Conservation (phyloP, 2,113 vertebrate species). For the Thryonomys swinderianus region DNA sequence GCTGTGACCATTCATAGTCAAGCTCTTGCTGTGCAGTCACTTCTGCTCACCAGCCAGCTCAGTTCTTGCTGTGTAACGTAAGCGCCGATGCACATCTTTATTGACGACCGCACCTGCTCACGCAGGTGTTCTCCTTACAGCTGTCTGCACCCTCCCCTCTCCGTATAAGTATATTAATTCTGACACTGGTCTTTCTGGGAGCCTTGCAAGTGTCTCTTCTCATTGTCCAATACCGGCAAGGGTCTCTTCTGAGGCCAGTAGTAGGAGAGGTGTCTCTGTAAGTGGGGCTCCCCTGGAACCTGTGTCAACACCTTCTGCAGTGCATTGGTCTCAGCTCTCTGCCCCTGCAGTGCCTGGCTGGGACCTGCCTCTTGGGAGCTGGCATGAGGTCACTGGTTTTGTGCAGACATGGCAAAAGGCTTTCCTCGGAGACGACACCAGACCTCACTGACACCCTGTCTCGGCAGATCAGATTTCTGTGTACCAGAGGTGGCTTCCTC, state of each 20-base stretch:
- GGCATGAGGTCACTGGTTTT: not conserved
- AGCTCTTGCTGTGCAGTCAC: not conserved
- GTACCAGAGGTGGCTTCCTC: not conserved
- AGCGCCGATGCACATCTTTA: not conserved
- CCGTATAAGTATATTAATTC: not conserved
- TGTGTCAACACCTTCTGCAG: not conserved
- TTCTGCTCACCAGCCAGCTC: not conserved
- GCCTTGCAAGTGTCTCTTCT: not conserved
- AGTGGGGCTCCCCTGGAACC: not conserved
- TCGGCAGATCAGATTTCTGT: not conserved
- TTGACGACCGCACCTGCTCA: not conserved
- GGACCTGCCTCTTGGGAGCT: not conserved
- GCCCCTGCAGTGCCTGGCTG: not conserved
- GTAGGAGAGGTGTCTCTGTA: not conserved
- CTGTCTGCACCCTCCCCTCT: not conserved
- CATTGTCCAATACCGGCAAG: not conserved
- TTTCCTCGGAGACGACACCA: not conserved
- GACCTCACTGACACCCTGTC: not conserved
- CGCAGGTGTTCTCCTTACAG: not conserved
- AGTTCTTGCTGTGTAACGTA: not conserved
- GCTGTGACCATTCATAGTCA: slow-evolving; percentile 40
- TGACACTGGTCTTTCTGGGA: not conserved
- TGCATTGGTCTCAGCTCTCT: not conserved
- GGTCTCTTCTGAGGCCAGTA: not conserved
- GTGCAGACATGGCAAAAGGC: not conserved